Conservation (phyloP, 2,888 invertebrate genomes). For the Scaptomyza cyrtandrae region DNA sequence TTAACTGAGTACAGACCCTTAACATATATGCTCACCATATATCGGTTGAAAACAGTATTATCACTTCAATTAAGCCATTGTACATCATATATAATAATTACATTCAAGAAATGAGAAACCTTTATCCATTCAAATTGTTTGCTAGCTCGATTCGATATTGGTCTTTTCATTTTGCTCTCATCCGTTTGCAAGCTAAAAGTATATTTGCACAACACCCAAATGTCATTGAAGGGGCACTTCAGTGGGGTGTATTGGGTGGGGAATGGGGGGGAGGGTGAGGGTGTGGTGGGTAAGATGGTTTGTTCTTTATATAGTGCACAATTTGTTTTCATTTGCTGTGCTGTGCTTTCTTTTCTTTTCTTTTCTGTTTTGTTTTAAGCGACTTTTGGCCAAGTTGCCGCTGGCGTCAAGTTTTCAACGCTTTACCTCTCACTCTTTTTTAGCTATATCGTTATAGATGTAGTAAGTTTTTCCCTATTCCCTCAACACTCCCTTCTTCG, state of each 20-base stretch:
- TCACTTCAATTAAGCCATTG: too few relatives aligned
- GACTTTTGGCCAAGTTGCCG: constrained; percentile 61
- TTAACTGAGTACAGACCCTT: too few relatives aligned
- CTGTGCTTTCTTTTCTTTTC: constrained; percentile 12
- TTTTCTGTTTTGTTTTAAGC: constrained; percentile 25
- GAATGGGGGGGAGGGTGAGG: too few relatives aligned
- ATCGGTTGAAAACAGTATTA: too few relatives aligned
- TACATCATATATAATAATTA: too few relatives aligned
- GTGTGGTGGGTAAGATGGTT: not conserved
- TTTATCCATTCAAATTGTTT: not conserved
- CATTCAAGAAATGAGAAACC: too few relatives aligned
- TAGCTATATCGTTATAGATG: constrained; percentile 28
- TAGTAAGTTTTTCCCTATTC: constrained; percentile 1
- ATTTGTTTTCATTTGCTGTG: constrained; percentile 69
- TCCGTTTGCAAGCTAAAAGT: not conserved
- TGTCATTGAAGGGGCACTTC: constrained; percentile 3
- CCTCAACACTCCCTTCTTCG: not conserved
- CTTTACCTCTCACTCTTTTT: constrained; percentile 61
- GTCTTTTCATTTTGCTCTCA: not conserved
- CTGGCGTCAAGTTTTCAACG: constrained; percentile 71
- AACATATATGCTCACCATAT: too few relatives aligned
- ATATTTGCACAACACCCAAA: constrained; percentile 48
- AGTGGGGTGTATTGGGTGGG: not conserved
- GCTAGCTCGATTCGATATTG: not conserved
- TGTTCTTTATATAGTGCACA: constrained; percentile 42